Conservation (phyloP, 2,888 invertebrate species). For the Amblyjoppa proteus region DNA sequence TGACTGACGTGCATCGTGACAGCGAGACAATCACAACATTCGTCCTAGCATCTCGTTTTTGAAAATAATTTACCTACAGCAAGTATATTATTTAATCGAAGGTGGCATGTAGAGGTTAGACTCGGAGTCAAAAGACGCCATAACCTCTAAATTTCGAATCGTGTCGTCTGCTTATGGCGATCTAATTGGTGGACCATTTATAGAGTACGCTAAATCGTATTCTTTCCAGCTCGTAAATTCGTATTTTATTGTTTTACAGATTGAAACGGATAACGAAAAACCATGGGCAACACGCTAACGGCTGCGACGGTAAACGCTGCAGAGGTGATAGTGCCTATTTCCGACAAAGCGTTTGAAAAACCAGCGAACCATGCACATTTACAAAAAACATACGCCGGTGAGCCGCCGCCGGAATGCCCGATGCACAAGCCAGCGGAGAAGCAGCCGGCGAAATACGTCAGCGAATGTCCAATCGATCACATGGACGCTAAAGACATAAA, state of each 20-base stretch:
- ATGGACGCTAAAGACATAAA: constrained; percentile 89
- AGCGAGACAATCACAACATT: background rate
- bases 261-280: constrained; percentile 41
- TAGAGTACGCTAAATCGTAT: background rate
- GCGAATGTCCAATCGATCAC: constrained; percentile 91
- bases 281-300: constrained; percentile 88
- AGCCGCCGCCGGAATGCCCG: constrained; percentile 93
- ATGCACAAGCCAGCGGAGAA: constrained; percentile 89
- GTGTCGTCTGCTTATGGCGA: constrained; percentile 55
- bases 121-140: background rate
- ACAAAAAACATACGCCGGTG: constrained; percentile 75
- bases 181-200: background rate
- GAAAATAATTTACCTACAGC: background rate
- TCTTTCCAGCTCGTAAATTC: background rate
- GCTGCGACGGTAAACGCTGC: constrained; percentile 87
- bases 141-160: constrained; percentile 57
- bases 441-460: constrained; percentile 72
- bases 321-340: constrained; percentile 84
- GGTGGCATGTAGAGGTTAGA: background rate
- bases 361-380: constrained; percentile 68
- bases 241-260: constrained; percentile 13
- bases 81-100: background rate
- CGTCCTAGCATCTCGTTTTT: background rate
- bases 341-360: constrained; percentile 66
- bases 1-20: constrained; percentile 10